These are phyloP conservation scores for Augiades crinisus DNA, from an alignment of 2,888 invertebrate species.

Conservation along the genomic window DNA sequence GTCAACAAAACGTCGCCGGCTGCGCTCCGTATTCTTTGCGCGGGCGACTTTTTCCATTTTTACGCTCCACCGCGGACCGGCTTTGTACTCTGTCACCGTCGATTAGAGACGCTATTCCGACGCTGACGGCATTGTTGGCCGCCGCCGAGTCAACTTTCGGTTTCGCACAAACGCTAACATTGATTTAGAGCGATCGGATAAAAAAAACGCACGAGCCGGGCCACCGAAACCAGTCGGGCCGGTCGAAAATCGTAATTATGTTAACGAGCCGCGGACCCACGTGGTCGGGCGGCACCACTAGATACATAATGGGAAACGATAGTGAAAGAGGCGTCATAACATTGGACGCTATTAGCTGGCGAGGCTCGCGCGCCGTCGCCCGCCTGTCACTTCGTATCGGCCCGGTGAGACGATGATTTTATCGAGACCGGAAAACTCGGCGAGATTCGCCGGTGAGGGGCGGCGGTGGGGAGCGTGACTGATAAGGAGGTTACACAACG, in stretches of 20 bases:
- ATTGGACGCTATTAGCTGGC: background rate
- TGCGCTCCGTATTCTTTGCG: slow-evolving; percentile 32
- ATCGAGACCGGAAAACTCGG: slow-evolving; percentile 73
- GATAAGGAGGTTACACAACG: slow-evolving; percentile 75
- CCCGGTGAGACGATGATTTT: slow-evolving; percentile 52
- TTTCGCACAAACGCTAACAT: slow-evolving; percentile 69
- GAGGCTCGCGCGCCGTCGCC: slow-evolving; percentile 35
- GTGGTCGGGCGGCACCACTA: slow-evolving; percentile 41
- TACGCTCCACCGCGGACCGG: slow-evolving; percentile 30
- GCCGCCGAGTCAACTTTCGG: slow-evolving; percentile 69
- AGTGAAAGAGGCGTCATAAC: slow-evolving; percentile 48
- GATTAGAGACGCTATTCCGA: slow-evolving; percentile 47
- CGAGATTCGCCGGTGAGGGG: slow-evolving; percentile 60
- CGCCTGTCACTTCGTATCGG: slow-evolving; percentile 48
- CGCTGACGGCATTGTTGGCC: slow-evolving; percentile 21
- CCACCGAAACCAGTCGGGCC: slow-evolving; percentile 59
- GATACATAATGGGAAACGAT: slow-evolving; percentile 49
- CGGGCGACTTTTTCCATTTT: slow-evolving; percentile 35
- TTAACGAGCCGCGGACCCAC: slow-evolving; percentile 61
- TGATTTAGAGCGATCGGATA: slow-evolving; percentile 59
- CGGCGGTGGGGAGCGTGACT: slow-evolving; percentile 63
- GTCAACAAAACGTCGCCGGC: slow-evolving; percentile 51
- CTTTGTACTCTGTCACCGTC: slow-evolving; percentile 33
- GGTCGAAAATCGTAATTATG: slow-evolving; percentile 68
- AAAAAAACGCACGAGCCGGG: slow-evolving; percentile 52